Base-by-base conservation (phyloP, 2,113 vertebrate genomes). In the Carassius carassius region DNA sequence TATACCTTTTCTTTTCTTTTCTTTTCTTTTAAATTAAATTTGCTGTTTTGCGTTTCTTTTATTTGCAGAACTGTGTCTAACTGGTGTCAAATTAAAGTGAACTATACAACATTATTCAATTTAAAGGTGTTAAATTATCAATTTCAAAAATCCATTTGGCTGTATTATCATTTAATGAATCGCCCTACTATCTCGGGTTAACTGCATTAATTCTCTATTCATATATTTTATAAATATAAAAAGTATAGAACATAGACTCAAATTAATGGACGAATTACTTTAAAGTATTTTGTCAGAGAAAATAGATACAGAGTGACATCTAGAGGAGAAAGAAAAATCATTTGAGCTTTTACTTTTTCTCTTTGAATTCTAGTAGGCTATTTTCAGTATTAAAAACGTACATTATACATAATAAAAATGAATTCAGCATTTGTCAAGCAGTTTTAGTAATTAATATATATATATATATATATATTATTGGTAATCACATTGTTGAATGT, bases 301-400 rank as follows among this genome's bases (percentile, higher is more conserved):
- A 35, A 83, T 74, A 75, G 87, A 73, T 67, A 60, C 72, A 86
- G 72, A 54, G 87, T 88, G 87, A 86, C 87, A 88, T 84, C 87
- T 88, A 84, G 73, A 88, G 87, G 87, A 84, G 19, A 25, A 25
- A 29, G 73, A 19, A 41, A 29, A 16, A 12, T 25, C 8, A 41
- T 7, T 41, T 41, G 41, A 41, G 41, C 7, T 47, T 82, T 47
- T 14, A 74, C n/a, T 47, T 5, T 4, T 7, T 65, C 25, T 35
- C 37, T 69, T 69, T 2, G 16, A 70, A 19, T 70, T 19, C 6
- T 70, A 21, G 2, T 21, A 21, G 32, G 1, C 5, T 23, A 7
- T 60, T 23, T 9, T 69, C 10, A 44, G 9, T 44, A 44, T 2
- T 10, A 44, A 44, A 44, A 44, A 44, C 9, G 41, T 10, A 10